phyloP scores from a whole-genome alignment of 2,113 vertebrate genomes.

The Vimba vimba region DNA sequence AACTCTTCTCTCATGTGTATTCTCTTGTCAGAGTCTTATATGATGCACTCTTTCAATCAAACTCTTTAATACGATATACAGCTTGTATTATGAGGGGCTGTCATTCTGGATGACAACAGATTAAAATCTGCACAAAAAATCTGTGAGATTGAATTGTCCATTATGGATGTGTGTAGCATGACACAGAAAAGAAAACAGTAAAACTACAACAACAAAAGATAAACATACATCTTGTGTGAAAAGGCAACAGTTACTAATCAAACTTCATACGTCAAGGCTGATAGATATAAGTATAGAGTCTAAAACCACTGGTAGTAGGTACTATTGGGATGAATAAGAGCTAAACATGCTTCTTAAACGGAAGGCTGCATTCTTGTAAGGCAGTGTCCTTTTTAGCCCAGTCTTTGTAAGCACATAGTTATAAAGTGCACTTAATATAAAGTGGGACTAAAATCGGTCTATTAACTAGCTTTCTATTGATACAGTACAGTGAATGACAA shows the following conservation, averaged over 20 bases:
- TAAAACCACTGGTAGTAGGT: background rate
- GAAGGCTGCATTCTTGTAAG: too few relatives aligned
- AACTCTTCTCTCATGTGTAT: slow-evolving; percentile 21
- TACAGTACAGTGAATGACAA: too few relatives aligned
- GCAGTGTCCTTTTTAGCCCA: too few relatives aligned
- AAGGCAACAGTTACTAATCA: too few relatives aligned
- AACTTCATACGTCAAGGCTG: too few relatives aligned
- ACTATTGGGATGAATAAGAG: background rate
- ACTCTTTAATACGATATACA: background rate
- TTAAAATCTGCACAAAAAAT: background rate
- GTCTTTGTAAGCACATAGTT: too few relatives aligned
- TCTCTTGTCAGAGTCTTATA: slow-evolving; percentile 11
- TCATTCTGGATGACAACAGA: background rate
- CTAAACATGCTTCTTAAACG: too few relatives aligned
- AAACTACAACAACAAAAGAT: background rate
- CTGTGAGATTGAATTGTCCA: too few relatives aligned
- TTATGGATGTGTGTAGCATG: background rate
- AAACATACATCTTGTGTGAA: background rate
- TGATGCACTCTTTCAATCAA: background rate
- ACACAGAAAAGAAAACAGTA: background rate
- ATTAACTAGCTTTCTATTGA: too few relatives aligned
- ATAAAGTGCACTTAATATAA: too few relatives aligned
- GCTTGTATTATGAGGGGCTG: background rate
- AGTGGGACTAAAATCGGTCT: too few relatives aligned
- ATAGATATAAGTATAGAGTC: background rate